Conservation (phyloP, 2,888 invertebrate genomes). For the Nineta flava region DNA sequence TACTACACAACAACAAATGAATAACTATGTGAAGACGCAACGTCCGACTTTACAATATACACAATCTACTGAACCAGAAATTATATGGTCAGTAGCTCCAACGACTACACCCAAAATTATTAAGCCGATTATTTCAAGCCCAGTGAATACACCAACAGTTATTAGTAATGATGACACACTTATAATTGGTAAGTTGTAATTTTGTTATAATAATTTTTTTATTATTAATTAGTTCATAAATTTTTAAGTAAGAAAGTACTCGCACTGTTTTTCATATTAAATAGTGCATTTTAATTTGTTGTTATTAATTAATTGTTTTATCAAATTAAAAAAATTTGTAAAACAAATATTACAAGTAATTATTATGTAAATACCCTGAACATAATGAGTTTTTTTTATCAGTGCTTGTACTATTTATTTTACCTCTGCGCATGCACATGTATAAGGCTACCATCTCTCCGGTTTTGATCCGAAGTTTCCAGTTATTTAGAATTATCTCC, state of each 20-base stretch:
- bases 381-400: too few species aligned
- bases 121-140: conserved; percentile 38
- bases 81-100: conserved; percentile 79
- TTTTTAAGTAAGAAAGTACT: background rate
- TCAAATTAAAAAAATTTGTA: too few species aligned
- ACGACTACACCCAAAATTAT: conserved; percentile 37
- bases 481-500: too few species aligned
- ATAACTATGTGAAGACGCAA: conserved; percentile 25
- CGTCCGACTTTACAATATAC: conserved; percentile 44
- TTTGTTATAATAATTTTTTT: background rate
- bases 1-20: conserved; percentile 19
- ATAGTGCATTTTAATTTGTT: too few species aligned
- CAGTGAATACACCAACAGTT: conserved; percentile 36
- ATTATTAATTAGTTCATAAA: background rate
- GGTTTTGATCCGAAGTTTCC: too few species aligned
- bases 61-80: conserved; percentile 64
- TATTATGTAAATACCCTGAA: too few species aligned
- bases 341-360: too few species aligned
- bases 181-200: conserved; percentile 44
- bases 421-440: too few species aligned
- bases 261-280: background rate
- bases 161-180: conserved; percentile 77
- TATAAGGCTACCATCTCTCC: too few species aligned
- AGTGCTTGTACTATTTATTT: too few species aligned
- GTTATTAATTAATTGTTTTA: too few species aligned